Base-by-base conservation (phyloP, 2,888 invertebrate genomes). In the Cantharis flavilabris region DNA sequence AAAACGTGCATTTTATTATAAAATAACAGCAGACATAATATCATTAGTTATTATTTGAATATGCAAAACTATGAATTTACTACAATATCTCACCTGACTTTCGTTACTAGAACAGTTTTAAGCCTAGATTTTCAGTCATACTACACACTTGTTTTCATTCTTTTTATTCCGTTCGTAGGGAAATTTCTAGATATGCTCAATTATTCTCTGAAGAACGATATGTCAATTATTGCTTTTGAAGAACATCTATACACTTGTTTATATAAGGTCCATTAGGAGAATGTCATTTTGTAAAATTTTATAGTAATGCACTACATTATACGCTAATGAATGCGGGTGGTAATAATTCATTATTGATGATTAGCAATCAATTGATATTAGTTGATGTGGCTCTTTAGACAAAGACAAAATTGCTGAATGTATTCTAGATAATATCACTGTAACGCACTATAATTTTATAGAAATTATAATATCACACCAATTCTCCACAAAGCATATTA, bases 91-190 rank as follows among this genome's bases (percentile, higher is more conserved):
- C 81, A 87, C 87, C 87, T 87, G 87, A 81, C 85, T 84, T 77
- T 86, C 86, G 72, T 86, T 84, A 83, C 87, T 86, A 71, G 86
- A 85, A 85, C 86, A 87, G 81, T 84, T 86, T 20, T 85, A 84
- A 70, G 26, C 26, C 85, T 85, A 80, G 84, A 87, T 78, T 85
- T 85, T 71, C 18, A 26, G n/a, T 72, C 49, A 23, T 67, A 67
- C 16, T 16, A 16, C 16, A 16, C n/a, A 67, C 23, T 20, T 18
- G 9, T 18, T 65, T 65, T 65, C n/a, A 49, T 49, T n/a, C 5
- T n/a, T 49, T 7, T 49, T 49, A 49, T n/a, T n/a, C 1, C n/a
- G n/a, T 33, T 4, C 33, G 33, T 13, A 33, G 33, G n/a, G n/a
- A 49, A 49, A 49, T 49, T 49, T 49, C 33, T n/a, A n/a, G 49